These are phyloP conservation scores for Tychaedon coryphoeus DNA, from an alignment of 2,113 vertebrate species.

Conservation along the genomic window DNA sequence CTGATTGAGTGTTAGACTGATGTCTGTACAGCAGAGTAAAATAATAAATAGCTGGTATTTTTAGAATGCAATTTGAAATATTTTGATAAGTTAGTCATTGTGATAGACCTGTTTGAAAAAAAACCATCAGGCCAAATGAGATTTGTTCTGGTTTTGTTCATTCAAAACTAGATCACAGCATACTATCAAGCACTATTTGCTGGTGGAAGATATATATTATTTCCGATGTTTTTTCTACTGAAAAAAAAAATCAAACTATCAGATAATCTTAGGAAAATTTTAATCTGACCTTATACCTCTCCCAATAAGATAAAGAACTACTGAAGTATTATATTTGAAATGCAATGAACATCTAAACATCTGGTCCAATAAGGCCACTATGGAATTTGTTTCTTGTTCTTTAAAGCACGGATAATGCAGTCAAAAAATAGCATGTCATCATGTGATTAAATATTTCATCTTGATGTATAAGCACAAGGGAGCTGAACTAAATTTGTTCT, in stretches of 20 bases:
- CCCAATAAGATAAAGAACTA: background rate
- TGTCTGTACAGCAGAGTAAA: slow-evolving; percentile 23
- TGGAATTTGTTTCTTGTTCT: background rate
- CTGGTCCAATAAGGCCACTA: background rate
- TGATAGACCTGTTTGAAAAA: background rate
- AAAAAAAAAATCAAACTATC: background rate
- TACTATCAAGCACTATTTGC: background rate
- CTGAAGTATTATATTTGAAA: background rate
- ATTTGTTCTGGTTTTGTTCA: background rate
- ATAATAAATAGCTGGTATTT: slow-evolving; percentile 11
- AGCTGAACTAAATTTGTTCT: background rate
- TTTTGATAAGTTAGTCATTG: slow-evolving; percentile 23
- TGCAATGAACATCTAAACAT: background rate
- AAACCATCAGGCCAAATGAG: background rate
- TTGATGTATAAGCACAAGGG: background rate
- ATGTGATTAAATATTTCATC: slow-evolving; percentile 7
- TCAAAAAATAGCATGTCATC: background rate
- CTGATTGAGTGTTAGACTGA: slow-evolving; percentile 9
- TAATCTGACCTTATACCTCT: background rate
- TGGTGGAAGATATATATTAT: background rate
- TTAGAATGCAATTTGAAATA: slow-evolving; percentile 1
- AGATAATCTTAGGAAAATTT: background rate
- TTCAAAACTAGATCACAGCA: background rate
- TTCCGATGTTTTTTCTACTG: background rate
- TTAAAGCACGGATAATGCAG: background rate